Conservation (phyloP, 1,140 invertebrate genomes). For the Mercenaria mercenaria region DNA sequence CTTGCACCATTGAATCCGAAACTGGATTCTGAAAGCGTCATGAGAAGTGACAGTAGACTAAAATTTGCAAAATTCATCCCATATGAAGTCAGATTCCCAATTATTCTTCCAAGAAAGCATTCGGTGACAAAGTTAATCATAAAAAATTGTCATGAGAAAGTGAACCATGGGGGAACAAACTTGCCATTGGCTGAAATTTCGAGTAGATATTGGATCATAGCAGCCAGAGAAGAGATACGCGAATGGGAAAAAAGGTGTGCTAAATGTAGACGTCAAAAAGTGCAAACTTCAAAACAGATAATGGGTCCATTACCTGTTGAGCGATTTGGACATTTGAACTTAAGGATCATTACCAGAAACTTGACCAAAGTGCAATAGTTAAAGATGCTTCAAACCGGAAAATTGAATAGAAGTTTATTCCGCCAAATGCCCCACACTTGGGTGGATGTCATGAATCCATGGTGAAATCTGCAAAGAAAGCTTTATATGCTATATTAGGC, state of each 20-base stretch:
- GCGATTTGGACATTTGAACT: too few relatives aligned
- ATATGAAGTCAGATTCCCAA: conserved; percentile 3
- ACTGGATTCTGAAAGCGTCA: conserved; percentile 40
- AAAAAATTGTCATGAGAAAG: conserved; percentile 26
- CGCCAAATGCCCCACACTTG: conserved; percentile 12
- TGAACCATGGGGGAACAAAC: conserved; percentile 4
- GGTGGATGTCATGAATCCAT: conserved; percentile 82
- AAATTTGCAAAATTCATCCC: neutral
- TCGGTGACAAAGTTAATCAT: conserved; percentile 6
- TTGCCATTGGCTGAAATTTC: conserved; percentile 11
- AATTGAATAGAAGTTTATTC: conserved; percentile 44
- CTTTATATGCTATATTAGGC: conserved; percentile 39
- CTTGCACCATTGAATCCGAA: conserved; percentile 35
- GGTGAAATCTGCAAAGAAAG: conserved; percentile 82
- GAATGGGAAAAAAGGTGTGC: neutral
- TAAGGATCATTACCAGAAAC: neutral
- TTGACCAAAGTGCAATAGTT: conserved; percentile 19
- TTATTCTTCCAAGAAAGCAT: conserved; percentile 7
- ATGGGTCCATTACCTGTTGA: conserved; percentile 44
- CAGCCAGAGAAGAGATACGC: conserved; percentile 15
- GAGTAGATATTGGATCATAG: conserved; percentile 1
- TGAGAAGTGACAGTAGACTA: conserved; percentile 28
- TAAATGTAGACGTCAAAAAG: conserved; percentile 1
- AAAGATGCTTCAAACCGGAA: neutral
- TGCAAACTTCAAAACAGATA: neutral